phyloP scores from a whole-genome alignment of 2,888 invertebrate species.

The Cephus rjabovi region DNA sequence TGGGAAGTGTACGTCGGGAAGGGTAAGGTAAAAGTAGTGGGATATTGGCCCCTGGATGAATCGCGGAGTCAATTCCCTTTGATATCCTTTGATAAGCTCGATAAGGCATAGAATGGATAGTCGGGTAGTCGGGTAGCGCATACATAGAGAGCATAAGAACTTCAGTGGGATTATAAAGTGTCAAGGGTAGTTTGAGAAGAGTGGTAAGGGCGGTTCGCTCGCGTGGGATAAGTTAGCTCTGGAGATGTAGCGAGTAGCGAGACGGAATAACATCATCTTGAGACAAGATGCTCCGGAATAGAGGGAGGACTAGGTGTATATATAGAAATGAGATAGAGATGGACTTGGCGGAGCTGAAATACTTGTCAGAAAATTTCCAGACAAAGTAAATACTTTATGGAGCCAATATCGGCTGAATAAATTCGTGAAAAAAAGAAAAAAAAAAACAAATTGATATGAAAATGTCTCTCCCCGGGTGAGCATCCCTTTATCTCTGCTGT shows the following conservation, averaged over 20 bases:
- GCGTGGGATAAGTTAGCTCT: neutral
- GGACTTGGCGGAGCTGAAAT: constrained; percentile 7
- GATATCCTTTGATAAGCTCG: neutral
- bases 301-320: neutral
- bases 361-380: constrained; percentile 10
- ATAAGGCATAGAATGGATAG: neutral
- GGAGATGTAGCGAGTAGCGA: neutral
- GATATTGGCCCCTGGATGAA: neutral
- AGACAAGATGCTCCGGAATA: neutral
- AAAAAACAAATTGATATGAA: constrained; percentile 12
- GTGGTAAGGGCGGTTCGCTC: neutral
- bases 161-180: neutral
- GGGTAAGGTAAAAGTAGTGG: neutral
- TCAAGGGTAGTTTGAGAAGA: neutral
- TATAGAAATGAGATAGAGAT: neutral
- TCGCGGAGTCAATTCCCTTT: neutral
- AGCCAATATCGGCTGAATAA: constrained; percentile 16
- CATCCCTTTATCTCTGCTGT: neutral
- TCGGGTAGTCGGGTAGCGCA: neutral
- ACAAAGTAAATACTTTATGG: constrained; percentile 21
- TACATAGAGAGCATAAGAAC: neutral
- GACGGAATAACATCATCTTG: constrained; percentile 3
- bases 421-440: constrained; percentile 12
- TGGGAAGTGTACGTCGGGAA: neutral
- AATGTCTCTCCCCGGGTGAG: constrained; percentile 2